Percentiles rank a stretch among this genome's conserved stretches.
These are phyloP conservation scores for Odontamblyopus lacepedii DNA, from an alignment of 2,797 vertebrate genomes.

Conservation along the genomic window DNA sequence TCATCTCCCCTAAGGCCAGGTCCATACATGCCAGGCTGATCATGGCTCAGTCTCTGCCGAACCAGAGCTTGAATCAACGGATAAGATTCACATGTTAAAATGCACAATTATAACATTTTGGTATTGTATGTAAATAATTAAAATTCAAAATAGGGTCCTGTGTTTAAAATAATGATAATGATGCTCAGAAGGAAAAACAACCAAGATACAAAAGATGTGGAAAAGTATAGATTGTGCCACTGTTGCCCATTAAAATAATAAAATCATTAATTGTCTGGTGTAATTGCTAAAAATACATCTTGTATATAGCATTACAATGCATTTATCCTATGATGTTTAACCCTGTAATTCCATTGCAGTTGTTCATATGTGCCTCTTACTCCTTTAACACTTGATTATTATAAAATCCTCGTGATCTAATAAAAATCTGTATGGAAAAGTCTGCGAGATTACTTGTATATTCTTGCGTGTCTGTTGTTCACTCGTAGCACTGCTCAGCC, in stretches of 20 bases:
- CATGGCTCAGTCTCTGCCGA: too few species aligned
- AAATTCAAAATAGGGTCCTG: neutral
- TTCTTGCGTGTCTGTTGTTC: neutral
- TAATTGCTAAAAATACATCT: too few species aligned
- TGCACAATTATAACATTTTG: too few species aligned
- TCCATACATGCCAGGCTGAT: neutral
- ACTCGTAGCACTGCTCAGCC: conserved; percentile 18
- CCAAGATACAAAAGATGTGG: too few species aligned
- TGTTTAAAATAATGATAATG: neutral
- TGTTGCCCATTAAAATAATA: too few species aligned
- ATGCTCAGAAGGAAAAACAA: too few species aligned
- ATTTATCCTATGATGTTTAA: neutral
- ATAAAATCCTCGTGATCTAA: too few species aligned
- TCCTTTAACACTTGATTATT: too few species aligned
- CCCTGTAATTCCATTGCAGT: too few species aligned
- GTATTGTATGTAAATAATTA: neutral
- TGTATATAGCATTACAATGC: neutral
- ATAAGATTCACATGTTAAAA: neutral
- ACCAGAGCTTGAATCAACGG: neutral
- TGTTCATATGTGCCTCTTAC: too few species aligned
- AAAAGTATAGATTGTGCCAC: too few species aligned
- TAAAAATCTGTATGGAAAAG: neutral
- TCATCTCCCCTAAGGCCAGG: conserved; percentile 11
- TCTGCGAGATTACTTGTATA: neutral
- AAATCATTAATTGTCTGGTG: too few species aligned